Conservation (phyloP, 2,113 vertebrate species). For the Platanista minor region DNA sequence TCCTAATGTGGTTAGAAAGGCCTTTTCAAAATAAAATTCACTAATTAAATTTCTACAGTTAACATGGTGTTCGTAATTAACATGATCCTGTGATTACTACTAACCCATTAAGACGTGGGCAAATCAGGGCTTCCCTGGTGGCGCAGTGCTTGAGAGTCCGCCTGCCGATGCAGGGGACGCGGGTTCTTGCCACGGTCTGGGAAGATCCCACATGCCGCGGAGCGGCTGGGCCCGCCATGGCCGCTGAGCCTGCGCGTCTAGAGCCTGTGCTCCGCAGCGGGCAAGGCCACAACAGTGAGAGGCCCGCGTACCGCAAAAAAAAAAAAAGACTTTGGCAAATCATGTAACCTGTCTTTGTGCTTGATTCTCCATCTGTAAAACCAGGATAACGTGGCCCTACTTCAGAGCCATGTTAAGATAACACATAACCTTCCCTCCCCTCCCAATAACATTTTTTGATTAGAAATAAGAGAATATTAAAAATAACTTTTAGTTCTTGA, state of each 20-base stretch:
- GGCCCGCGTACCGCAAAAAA: too few species aligned
- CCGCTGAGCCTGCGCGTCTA: too few species aligned
- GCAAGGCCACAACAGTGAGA: too few species aligned
- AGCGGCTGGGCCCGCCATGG: too few species aligned
- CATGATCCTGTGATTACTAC: background rate
- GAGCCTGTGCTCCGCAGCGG: too few species aligned
- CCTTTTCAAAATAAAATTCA: constrained; percentile 11
- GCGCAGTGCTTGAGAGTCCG: too few species aligned
- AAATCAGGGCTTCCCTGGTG: too few species aligned
- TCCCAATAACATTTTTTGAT: constrained; percentile 6
- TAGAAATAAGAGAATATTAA: constrained; percentile 38
- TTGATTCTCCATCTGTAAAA: constrained; percentile 49
- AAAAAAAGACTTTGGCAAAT: background rate
- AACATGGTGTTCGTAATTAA: constrained; percentile 15
- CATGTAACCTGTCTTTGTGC: background rate
- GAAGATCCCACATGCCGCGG: too few species aligned
- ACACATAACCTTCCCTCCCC: background rate
- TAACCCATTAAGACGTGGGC: background rate
- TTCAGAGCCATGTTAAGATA: constrained; percentile 32
- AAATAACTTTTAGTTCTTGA: constrained; percentile 48
- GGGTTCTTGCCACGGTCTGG: too few species aligned
- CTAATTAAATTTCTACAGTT: background rate
- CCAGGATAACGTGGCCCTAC: constrained; percentile 19
- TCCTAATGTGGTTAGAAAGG: background rate
- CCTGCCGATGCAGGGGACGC: too few species aligned